Percentiles rank a stretch among this genome's conserved stretches.
phyloP scores from a whole-genome alignment of 2,113 vertebrate species.

The Trochalopteron elliotii region DNA sequence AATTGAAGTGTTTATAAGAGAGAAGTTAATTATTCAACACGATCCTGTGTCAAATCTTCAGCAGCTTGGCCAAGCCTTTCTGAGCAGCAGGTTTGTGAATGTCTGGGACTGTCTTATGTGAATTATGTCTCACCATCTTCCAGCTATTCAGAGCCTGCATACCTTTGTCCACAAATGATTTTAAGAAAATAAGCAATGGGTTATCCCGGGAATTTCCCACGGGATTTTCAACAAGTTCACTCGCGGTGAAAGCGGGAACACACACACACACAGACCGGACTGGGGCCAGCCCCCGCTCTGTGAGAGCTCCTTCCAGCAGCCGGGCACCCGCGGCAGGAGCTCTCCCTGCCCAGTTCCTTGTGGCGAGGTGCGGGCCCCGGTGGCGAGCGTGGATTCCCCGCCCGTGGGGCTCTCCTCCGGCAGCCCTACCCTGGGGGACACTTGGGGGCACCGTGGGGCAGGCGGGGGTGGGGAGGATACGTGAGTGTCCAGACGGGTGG shows the following conservation, averaged over 20 bases:
- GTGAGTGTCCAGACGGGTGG: neutral
- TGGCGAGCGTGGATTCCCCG: rapidly evolving
- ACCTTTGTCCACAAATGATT: neutral
- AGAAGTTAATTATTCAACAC: neutral
- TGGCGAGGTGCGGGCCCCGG: neutral
- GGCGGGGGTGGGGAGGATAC: rapidly evolving
- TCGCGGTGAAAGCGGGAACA: neutral
- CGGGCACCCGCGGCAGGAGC: rapidly evolving
- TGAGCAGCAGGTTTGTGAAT: neutral
- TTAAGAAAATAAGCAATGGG: neutral
- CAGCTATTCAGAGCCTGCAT: neutral
- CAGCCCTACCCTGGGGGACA: neutral
- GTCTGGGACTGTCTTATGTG: neutral
- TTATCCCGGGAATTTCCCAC: neutral
- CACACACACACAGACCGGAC: neutral
- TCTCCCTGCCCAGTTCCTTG: neutral
- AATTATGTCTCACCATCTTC: neutral
- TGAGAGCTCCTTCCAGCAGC: neutral
- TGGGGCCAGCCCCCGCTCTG: neutral
- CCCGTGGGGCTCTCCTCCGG: neutral
- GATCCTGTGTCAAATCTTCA: neutral
- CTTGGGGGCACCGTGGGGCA: neutral
- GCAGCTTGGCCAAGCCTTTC: neutral
- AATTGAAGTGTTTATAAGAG: neutral
- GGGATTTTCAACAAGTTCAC: neutral